phyloP scores from a whole-genome alignment of 2,113 vertebrate species.

The Taurulus bubalis region DNA sequence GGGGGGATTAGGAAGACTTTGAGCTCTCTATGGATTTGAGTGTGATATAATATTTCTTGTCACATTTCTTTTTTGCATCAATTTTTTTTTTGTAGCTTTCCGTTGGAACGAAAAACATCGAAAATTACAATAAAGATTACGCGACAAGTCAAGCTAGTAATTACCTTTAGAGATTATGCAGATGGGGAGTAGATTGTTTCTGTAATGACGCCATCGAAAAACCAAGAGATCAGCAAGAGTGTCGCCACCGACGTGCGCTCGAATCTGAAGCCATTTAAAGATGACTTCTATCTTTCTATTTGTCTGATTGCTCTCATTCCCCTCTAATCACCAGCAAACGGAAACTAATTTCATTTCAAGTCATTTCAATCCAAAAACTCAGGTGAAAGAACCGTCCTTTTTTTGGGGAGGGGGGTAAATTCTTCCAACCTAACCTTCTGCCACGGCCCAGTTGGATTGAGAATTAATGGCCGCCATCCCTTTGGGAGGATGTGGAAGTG shows the following conservation, averaged over 20 bases:
- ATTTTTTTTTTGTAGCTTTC: constrained; percentile 57
- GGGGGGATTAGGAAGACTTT: constrained; percentile 79
- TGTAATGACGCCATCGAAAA: constrained; percentile 73
- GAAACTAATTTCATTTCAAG: background rate
- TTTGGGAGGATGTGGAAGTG: constrained; percentile 82
- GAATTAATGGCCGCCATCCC: constrained; percentile 77
- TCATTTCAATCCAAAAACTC: background rate
- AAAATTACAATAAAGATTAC: constrained; percentile 77
- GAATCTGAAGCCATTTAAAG: constrained; percentile 9
- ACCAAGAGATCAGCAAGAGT: constrained; percentile 69
- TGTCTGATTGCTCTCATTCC: background rate
- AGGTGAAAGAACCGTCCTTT: constrained; percentile 9
- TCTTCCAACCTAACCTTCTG: constrained; percentile 54
- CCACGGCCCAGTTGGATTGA: constrained; percentile 41
- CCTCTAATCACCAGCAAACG: background rate
- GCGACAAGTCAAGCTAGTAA: constrained; percentile 82
- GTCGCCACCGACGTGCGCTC: background rate
- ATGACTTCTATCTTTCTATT: constrained; percentile 16
- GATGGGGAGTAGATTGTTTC: constrained; percentile 78
- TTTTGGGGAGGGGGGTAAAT: constrained; percentile 8
- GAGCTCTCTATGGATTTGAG: constrained; percentile 80
- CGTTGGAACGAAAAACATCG: constrained; percentile 26
- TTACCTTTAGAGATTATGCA: constrained; percentile 84
- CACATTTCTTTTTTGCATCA: constrained; percentile 73
- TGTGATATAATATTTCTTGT: constrained; percentile 80